phyloP scores from a whole-genome alignment of 2,797 vertebrate genomes.

The Denticeps clupeoides region DNA sequence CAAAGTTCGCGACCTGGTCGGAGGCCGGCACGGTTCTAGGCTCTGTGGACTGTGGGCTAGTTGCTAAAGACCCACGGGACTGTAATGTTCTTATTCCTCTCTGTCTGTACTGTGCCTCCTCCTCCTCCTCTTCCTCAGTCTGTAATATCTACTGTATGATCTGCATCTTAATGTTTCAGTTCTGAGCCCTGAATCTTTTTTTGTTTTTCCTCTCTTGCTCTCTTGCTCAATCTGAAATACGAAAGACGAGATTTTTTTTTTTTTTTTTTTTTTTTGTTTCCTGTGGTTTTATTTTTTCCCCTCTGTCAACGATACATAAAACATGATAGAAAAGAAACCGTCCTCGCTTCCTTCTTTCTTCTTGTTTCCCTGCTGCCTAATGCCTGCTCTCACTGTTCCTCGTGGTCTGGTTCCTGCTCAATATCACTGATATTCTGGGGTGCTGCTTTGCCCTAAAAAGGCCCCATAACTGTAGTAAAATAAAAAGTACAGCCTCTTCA shows the following conservation, averaged over 20 bases:
- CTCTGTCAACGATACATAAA: slow-evolving; percentile 60
- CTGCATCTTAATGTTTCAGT: slow-evolving; percentile 16
- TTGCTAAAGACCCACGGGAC: slow-evolving; percentile 22
- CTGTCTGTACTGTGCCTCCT: slow-evolving; percentile 35
- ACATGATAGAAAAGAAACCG: slow-evolving; percentile 39
- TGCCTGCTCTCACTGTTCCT: slow-evolving; percentile 12
- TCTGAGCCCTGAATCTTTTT: slow-evolving; percentile 37
- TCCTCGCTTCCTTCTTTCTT: slow-evolving; percentile 21
- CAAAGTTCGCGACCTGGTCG: slow-evolving; percentile 24
- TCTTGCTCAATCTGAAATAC: slow-evolving; percentile 40
- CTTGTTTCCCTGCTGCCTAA: slow-evolving; percentile 15
- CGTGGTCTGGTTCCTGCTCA: slow-evolving; percentile 6
- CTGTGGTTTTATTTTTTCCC: slow-evolving; percentile 40
- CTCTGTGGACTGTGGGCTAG: neutral
- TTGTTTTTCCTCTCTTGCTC: slow-evolving; percentile 39
- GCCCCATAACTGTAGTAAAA: too few species aligned
- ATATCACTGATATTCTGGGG: too few species aligned
- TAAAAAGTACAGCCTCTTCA: too few species aligned
- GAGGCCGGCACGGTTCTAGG: slow-evolving; percentile 1
- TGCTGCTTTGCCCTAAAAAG: too few species aligned
- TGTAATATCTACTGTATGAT: slow-evolving; percentile 17
- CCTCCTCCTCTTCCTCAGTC: neutral
- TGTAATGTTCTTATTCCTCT: slow-evolving; percentile 32
- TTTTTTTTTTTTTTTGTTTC: slow-evolving; percentile 38
- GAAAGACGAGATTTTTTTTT: slow-evolving; percentile 29